Evolutionary conservation across 1,140 invertebrate species (phyloP).

Genomic region (Microplitis mediator): DNA sequence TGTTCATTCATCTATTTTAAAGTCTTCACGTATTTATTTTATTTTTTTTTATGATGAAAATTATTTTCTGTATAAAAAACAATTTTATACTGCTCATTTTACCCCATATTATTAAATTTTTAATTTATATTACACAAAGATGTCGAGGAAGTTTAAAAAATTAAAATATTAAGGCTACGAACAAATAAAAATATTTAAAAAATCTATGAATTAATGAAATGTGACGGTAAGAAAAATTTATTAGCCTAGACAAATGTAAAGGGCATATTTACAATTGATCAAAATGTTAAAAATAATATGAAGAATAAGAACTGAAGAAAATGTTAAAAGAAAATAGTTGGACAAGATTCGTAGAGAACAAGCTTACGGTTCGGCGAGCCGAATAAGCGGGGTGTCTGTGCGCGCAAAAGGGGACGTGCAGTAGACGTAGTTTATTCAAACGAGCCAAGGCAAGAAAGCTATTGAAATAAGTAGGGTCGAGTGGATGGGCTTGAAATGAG

Average conservation of each 20-base stretch:
- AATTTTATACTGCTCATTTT: no score
- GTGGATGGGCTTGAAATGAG: slow-evolving; percentile 20
- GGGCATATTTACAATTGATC: slow-evolving; percentile 8
- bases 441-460: slow-evolving; percentile 32
- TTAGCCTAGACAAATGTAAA: no score
- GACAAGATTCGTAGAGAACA: slow-evolving; percentile 20
- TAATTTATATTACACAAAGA: no score
- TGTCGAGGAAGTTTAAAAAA: no score
- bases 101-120: no score
- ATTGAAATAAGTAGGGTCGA: slow-evolving; percentile 35
- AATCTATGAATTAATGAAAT: no score
- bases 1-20: no score
- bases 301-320: not conserved
- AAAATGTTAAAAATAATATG: not conserved
- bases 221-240: not conserved
- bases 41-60: no score
- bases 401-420: slow-evolving; percentile 28
- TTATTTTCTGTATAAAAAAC: no score
- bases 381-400: slow-evolving; percentile 33
- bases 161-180: no score
- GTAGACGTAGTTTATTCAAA: slow-evolving; percentile 55
- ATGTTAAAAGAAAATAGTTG: not conserved
- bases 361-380: slow-evolving; percentile 27
- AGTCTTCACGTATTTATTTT: no score
- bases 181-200: no score